These are phyloP conservation scores for Halcyon chelicuti DNA, from an alignment of 2,797 vertebrate species.

Conservation along the genomic window DNA sequence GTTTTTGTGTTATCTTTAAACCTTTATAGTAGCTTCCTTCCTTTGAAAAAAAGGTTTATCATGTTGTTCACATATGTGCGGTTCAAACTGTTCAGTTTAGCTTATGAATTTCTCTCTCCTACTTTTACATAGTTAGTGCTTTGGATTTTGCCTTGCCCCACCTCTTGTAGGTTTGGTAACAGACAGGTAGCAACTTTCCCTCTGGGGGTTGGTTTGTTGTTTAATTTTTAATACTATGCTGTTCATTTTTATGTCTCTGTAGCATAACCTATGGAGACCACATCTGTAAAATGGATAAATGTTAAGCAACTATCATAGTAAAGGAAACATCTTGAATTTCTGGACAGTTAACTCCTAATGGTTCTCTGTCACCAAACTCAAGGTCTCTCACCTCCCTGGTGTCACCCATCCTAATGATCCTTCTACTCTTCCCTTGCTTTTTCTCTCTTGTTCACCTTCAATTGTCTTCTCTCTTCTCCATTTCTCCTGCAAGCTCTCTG, in stretches of 20 bases:
- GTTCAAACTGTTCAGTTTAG: constrained; percentile 2
- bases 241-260: background rate
- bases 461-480: background rate
- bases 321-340: background rate
- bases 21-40: background rate
- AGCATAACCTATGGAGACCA: background rate
- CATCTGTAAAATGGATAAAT: background rate
- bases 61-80: background rate
- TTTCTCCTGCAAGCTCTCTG: background rate
- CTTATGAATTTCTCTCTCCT: constrained; percentile 4
- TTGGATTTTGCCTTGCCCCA: background rate
- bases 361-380: background rate
- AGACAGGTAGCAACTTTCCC: background rate
- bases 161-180: background rate
- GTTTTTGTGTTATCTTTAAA: background rate
- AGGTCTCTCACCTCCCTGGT: background rate
- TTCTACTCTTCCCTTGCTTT: background rate
- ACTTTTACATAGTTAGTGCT: background rate
- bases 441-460: background rate
- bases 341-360: background rate
- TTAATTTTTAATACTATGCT: background rate
- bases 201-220: background rate
- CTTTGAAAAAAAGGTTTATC: background rate
- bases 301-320: background rate
- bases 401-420: background rate